These are phyloP conservation scores for Athene noctua DNA, from an alignment of 2,113 vertebrate species.

Conservation along the genomic window DNA sequence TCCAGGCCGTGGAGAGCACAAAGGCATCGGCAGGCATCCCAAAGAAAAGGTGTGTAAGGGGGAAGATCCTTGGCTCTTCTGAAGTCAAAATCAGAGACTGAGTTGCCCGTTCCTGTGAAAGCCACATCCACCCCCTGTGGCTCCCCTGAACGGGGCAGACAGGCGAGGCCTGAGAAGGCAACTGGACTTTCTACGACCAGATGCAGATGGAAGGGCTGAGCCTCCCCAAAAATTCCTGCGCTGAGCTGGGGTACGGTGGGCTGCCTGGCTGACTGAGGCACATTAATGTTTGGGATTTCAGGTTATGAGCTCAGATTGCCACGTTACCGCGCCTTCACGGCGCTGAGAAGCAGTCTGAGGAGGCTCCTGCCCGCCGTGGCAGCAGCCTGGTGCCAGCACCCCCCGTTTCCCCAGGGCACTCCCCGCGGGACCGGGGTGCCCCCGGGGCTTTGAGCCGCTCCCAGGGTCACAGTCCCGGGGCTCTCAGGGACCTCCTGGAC, in stretches of 20 bases:
- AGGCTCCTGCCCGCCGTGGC: accelerated
- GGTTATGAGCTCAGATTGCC: accelerated
- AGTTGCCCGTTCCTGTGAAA: background rate
- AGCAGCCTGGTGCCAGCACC: background rate
- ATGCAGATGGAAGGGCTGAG: background rate
- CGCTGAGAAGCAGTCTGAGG: background rate
- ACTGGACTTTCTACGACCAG: background rate
- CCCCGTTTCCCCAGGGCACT: background rate
- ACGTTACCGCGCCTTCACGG: accelerated
- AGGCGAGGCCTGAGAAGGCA: accelerated
- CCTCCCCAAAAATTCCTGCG: background rate
- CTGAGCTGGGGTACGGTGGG: background rate
- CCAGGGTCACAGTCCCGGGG: background rate
- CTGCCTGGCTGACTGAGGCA: accelerated
- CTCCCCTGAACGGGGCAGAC: accelerated
- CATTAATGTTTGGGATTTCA: background rate
- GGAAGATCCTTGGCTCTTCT: background rate
- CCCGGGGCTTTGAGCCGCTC: background rate
- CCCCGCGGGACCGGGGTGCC: accelerated
- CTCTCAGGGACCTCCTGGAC: background rate
- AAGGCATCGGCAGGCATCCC: background rate
- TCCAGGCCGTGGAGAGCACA: background rate
- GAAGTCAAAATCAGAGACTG: background rate
- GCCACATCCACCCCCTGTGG: background rate
- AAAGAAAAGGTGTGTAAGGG: background rate